Conservation (phyloP, 2,888 invertebrate genomes). For the Drosophila pseudotalamancana region DNA sequence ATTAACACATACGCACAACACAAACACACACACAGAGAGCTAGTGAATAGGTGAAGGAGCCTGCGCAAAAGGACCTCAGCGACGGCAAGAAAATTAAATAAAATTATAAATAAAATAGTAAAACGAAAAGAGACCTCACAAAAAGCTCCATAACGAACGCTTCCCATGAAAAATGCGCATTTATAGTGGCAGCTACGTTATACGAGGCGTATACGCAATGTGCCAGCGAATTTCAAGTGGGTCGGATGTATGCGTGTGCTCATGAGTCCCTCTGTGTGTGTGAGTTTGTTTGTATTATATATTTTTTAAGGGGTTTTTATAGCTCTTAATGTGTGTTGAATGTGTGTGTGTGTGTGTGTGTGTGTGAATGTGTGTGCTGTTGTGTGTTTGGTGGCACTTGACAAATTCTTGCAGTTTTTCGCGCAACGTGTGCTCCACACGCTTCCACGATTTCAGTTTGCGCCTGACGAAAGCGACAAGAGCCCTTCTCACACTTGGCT, state of each 20-base stretch:
- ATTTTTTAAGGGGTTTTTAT: constrained; percentile 48
- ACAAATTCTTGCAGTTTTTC: constrained; percentile 75
- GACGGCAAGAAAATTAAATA: constrained; percentile 72
- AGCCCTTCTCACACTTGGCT: constrained; percentile 55
- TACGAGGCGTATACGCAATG: constrained; percentile 52
- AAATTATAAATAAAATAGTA: constrained; percentile 65
- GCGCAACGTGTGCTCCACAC: constrained; percentile 58
- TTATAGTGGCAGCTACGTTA: constrained; percentile 60
- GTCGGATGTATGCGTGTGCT: constrained; percentile 10
- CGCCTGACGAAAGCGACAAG: constrained; percentile 56
- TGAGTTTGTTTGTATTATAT: constrained; percentile 36
- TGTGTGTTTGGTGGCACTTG: constrained; percentile 58
- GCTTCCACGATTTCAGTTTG: constrained; percentile 55
- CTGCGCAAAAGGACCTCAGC: constrained; percentile 27
- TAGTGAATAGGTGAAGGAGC: constrained; percentile 25
- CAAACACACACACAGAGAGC: constrained; percentile 27
- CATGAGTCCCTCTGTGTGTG: constrained; percentile 12
- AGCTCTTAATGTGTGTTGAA: constrained; percentile 13
- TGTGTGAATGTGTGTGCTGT: constrained; percentile 11
- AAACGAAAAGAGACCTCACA: constrained; percentile 41
- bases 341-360: background rate
- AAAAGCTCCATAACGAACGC: constrained; percentile 52
- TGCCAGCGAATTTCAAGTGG: constrained; percentile 40
- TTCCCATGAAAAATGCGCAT: constrained; percentile 69
- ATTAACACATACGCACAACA: constrained; percentile 63